Evolutionary conservation across 2,888 invertebrate genomes (phyloP), one percentile per base, ranked within the genome.

Genomic region (Embidobia sp.): DNA sequence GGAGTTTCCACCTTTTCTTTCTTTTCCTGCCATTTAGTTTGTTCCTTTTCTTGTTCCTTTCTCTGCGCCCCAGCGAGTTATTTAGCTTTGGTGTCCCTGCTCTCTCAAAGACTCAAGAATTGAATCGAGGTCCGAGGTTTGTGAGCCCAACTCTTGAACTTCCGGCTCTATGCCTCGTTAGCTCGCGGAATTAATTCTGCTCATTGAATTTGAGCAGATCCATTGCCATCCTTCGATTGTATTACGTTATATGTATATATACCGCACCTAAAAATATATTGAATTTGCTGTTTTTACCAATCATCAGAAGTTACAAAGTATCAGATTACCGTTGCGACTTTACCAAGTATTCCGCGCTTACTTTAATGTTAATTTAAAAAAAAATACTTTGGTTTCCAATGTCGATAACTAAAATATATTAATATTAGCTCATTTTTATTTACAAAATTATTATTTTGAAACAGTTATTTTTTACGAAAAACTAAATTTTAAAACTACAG

Each of bases 81-180:
- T 44, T 42, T 46, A 44, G 40, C 44, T 46, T 35, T 16, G 15
- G 18, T 40, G 40, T 51, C 10, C 11, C 44, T 13, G 49, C 44
- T 48, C 75, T 66, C 74, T 72, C 77, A 79, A 82, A 80, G 80
- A 77, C 80, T 81, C 79, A 73, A 80, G 80, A 75, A 77, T 77
- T 72, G 61, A 80, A 81, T 80, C 78, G 74, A 81, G 77, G 79
- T 67, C 79, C 80, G 80, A 81, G 81, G 80, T 79, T 81, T 81
- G 81, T 81, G 80, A 81, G 74, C 81, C 78, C 78, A 80, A 79
- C 81, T 78, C 81, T 82, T 78, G 46, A 83, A 80, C 78, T 82
- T 82, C 82, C 80, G 76, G 80, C 78, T 81, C 78, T 79, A 82
- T 79, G 80, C 81, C 82, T 83, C 81, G 82, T 83, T 81, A 81